Evolutionary conservation across 2,113 vertebrate genomes (phyloP).

Genomic region (Dasyprocta punctata): DNA sequence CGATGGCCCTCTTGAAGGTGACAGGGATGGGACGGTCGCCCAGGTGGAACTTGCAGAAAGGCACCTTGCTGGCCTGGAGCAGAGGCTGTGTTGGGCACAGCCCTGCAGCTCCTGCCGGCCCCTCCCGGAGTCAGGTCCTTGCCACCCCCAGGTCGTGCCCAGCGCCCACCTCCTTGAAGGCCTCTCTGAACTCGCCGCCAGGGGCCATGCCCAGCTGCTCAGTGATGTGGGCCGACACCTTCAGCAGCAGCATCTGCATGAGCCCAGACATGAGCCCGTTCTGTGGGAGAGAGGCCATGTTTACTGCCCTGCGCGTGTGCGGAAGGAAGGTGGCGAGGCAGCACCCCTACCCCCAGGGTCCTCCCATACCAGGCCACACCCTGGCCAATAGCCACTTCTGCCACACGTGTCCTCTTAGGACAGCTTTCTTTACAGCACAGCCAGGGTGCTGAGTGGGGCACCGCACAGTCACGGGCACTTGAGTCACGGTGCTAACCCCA

Average conservation of each 20-base stretch:
- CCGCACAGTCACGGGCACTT: no score
- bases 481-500: no score
- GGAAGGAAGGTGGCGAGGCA: background rate
- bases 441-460: background rate
- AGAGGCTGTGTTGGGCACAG: background rate
- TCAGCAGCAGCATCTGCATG: constrained; percentile 99
- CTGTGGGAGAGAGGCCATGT: constrained; percentile 79
- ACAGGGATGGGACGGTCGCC: constrained; percentile 98
- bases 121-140: background rate
- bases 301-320: background rate
- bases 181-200: constrained; percentile 98
- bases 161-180: constrained; percentile 94
- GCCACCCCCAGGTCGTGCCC: background rate
- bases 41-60: constrained; percentile 99
- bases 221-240: constrained; percentile 99
- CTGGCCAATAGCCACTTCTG: background rate
- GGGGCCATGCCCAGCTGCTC: constrained; percentile 99
- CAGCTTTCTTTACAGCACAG: background rate
- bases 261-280: constrained; percentile 98
- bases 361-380: background rate
- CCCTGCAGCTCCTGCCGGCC: background rate
- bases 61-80: constrained; percentile 94
- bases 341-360: background rate
- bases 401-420: background rate
- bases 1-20: constrained; percentile 98